phyloP scores from a whole-genome alignment of 2,888 invertebrate species.

The Blastobasis lacticolella region DNA sequence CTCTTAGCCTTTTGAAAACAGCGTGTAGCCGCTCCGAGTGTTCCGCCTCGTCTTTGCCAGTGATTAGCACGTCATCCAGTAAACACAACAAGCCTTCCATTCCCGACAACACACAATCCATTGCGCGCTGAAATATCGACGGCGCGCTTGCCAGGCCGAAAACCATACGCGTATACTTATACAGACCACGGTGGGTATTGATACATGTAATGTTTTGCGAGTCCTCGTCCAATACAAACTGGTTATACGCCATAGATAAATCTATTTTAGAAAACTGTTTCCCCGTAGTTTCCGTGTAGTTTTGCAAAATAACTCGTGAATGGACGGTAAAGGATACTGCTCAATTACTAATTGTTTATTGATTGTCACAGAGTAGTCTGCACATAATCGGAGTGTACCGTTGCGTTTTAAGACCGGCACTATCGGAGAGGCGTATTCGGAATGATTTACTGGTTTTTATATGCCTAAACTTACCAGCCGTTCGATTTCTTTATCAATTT shows the following conservation, averaged over 20 bases:
- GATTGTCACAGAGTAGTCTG: no score
- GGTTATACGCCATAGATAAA: background rate
- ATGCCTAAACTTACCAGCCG: slow-evolving; percentile 12
- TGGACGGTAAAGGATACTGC: no score
- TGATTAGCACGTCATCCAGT: no score
- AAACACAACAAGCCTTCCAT: no score
- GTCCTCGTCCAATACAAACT: background rate
- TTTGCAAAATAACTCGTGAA: no score
- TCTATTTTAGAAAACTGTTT: background rate
- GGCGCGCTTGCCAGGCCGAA: background rate
- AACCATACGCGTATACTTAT: background rate
- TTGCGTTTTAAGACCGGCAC: background rate
- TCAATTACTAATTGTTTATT: no score
- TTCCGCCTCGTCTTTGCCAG: no score
- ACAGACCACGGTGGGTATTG: background rate
- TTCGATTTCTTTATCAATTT: slow-evolving; percentile 11
- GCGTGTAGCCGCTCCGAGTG: no score
- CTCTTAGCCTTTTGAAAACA: no score
- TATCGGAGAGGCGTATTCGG: slow-evolving; percentile 4
- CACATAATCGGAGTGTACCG: background rate
- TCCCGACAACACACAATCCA: no score
- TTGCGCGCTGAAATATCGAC: no score
- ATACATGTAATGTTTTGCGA: background rate
- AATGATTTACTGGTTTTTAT: slow-evolving; percentile 10
- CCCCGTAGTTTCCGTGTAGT: no score